Percentiles rank a stretch among this genome's conserved stretches.
Conservation (phyloP, 2,113 vertebrate species). For the Microcebus lehilahytsara region DNA sequence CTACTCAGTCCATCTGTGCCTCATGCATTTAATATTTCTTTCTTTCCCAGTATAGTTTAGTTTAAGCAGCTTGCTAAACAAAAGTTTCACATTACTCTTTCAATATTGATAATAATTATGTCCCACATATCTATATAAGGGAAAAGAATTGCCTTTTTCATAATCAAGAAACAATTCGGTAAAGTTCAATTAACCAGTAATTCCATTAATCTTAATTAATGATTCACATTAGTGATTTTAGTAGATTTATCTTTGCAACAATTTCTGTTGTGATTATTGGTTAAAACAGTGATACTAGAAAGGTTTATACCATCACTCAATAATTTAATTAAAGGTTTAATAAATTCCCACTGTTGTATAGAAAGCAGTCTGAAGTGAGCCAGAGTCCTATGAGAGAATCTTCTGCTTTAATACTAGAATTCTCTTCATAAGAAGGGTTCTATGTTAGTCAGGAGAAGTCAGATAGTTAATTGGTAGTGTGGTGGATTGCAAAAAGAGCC, state of each 20-base stretch:
- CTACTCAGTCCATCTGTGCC: not conserved
- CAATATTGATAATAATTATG: not conserved
- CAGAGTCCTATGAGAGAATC: not conserved
- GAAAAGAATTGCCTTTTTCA: not conserved
- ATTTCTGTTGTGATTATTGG: not conserved
- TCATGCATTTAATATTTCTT: not conserved
- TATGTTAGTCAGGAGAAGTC: not conserved
- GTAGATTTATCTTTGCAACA: not conserved
- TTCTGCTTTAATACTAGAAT: not conserved
- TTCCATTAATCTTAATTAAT: not conserved
- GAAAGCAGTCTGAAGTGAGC: not conserved
- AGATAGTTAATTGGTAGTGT: not conserved
- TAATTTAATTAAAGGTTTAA: not conserved
- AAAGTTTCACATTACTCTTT: not conserved
- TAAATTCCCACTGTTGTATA: not conserved
- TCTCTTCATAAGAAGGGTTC: not conserved
- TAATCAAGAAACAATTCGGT: not conserved
- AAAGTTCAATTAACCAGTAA: not conserved
- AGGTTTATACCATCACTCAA: not conserved
- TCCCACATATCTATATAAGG: not conserved
- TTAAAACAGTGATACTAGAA: not conserved
- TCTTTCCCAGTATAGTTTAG: not conserved
- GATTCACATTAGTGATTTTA: not conserved
- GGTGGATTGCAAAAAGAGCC: not conserved
- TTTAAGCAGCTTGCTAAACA: not conserved